Conservation (phyloP, 2,113 vertebrate genomes). For the Pygoscelis antarcticus region DNA sequence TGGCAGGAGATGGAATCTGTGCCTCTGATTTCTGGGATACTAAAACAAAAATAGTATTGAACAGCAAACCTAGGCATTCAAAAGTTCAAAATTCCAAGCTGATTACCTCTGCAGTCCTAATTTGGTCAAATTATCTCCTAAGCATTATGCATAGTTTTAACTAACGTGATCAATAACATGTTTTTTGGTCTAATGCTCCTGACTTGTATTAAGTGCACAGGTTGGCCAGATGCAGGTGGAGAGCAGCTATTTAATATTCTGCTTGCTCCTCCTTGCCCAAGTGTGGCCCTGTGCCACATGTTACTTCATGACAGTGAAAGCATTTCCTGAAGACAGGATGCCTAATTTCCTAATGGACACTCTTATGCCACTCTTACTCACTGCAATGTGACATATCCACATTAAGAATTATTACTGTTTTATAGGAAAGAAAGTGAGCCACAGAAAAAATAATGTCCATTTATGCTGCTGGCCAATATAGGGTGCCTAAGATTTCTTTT, state of each 20-base stretch:
- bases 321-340: not conserved
- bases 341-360: slow-evolving; percentile 2
- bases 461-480: not conserved
- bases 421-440: not conserved
- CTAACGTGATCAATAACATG: not conserved
- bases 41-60: not conserved
- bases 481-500: not conserved
- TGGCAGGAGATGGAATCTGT: not conserved
- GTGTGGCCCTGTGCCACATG: not conserved
- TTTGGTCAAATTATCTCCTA: not conserved
- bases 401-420: not conserved
- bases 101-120: not conserved
- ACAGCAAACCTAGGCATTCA: not conserved
- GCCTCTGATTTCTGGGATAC: not conserved
- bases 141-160: not conserved
- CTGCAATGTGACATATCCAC: not conserved
- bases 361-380: not conserved
- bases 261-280: not conserved
- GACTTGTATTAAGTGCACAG: not conserved
- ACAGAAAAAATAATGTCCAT: not conserved
- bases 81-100: not conserved
- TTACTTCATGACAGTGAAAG: not conserved
- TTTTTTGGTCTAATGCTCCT: not conserved
- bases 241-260: not conserved
- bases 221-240: not conserved